Evolutionary conservation across 1,140 invertebrate species (phyloP).

Genomic region (Agrypnia vestita): DNA sequence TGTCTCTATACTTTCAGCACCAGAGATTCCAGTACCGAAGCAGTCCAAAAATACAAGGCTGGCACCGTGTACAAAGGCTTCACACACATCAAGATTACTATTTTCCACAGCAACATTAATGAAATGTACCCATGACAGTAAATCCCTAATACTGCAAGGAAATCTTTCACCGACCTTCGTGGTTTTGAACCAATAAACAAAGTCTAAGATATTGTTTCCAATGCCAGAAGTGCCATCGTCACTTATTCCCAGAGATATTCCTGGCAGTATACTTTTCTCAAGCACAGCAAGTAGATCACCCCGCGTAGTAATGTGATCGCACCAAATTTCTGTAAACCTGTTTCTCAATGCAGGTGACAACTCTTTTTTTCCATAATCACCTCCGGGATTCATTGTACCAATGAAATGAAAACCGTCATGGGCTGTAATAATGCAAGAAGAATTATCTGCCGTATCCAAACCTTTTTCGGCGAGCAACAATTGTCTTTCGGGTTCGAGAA

Average conservation of each 20-base stretch:
- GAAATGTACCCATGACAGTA: slow-evolving; percentile 94
- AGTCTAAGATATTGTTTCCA: slow-evolving; percentile 82
- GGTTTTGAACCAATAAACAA: slow-evolving; percentile 84
- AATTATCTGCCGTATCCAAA: slow-evolving; percentile 70
- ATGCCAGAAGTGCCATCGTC: slow-evolving; percentile 76
- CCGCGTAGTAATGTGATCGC: slow-evolving; percentile 79
- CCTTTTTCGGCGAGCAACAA: slow-evolving; percentile 94
- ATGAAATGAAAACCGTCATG: slow-evolving; percentile 90
- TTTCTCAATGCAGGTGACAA: slow-evolving; percentile 97
- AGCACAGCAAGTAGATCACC: slow-evolving; percentile 87
- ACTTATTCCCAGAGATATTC: slow-evolving; percentile 72
- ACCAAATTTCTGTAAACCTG: slow-evolving; percentile 99
- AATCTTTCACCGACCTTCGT: slow-evolving; percentile 85
- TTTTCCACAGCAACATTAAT: slow-evolving; percentile 80
- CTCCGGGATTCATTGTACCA: slow-evolving; percentile 99
- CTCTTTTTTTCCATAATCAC: slow-evolving; percentile 99
- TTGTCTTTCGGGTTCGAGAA: slow-evolving; percentile 95
- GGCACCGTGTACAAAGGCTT: slow-evolving; percentile 91
- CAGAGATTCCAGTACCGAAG: slow-evolving; percentile 82
- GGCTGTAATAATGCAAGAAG: slow-evolving; percentile 79
- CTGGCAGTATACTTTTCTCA: slow-evolving; percentile 81
- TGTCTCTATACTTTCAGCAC: slow-evolving; percentile 74
- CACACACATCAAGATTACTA: slow-evolving; percentile 71
- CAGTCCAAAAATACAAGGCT: slow-evolving; percentile 94
- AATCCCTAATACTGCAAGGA: slow-evolving; percentile 92